Conservation (phyloP, 2,888 invertebrate genomes). For the Clunio marinus region DNA sequence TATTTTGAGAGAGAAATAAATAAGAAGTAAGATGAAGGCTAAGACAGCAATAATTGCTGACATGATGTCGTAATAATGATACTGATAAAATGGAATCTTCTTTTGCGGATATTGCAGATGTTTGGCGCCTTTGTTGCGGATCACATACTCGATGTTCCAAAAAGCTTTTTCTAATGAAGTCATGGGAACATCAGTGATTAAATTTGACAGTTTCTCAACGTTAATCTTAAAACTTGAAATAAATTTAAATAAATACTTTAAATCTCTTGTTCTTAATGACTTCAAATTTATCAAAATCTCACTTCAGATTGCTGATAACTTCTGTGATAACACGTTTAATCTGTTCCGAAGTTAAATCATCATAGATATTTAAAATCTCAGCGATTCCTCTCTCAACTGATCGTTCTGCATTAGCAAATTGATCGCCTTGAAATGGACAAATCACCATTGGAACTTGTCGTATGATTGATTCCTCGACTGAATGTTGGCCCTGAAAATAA, state of each 20-base stretch:
- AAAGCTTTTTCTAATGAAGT: neutral
- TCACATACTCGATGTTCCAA: neutral
- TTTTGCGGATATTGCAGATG: neutral
- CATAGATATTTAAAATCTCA: neutral
- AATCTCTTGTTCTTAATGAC: neutral
- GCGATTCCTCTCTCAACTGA: neutral
- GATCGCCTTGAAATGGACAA: slow-evolving; percentile 5
- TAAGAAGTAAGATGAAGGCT: neutral
- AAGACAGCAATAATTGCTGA: neutral
- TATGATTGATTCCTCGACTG: slow-evolving; percentile 9
- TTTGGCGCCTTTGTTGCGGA: neutral
- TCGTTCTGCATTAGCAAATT: neutral
- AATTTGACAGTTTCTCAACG: neutral
- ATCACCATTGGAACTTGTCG: neutral
- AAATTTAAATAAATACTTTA: neutral
- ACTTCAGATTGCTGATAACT: neutral
- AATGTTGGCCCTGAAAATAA: slow-evolving; percentile 11
- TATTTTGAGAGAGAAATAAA: no score
- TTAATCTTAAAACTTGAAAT: neutral
- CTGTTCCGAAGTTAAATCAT: neutral
- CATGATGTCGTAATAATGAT: neutral
- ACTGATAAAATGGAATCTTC: neutral
- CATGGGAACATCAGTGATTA: neutral
- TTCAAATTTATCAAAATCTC: neutral
- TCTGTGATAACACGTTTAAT: neutral